phyloP scores from a whole-genome alignment of 37 sponge, comb jelly and placozoan species.

The Bolinopsis microptera region DNA sequence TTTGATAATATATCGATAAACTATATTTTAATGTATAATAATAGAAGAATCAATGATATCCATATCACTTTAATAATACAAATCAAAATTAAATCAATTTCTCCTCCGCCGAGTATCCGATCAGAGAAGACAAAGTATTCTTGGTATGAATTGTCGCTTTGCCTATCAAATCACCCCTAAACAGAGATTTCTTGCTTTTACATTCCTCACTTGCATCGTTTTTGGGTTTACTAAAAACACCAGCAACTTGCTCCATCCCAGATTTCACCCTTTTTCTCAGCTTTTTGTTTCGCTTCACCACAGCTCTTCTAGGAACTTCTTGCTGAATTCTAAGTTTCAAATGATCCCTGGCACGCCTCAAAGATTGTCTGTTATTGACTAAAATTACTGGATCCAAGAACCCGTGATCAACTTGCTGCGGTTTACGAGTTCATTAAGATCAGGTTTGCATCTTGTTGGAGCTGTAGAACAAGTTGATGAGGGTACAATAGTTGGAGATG shows the following conservation, averaged over 20 bases:
- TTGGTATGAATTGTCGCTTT: not conserved
- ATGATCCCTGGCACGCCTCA: conserved; percentile 14
- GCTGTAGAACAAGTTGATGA: too few relatives aligned
- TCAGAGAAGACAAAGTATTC: not conserved
- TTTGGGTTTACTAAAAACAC: not conserved
- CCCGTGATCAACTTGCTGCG: not conserved
- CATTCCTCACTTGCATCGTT: not conserved
- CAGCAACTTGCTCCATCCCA: not conserved
- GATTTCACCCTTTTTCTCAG: not conserved
- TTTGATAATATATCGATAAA: too few relatives aligned
- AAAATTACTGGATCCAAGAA: not conserved
- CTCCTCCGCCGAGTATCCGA: not conserved
- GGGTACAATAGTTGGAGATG: too few relatives aligned
- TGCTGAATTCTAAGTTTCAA: not conserved
- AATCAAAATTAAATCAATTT: not conserved
- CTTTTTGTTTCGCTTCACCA: not conserved
- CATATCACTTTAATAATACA: not conserved
- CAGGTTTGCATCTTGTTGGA: too few relatives aligned
- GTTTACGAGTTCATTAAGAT: not conserved
- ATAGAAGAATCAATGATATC: too few relatives aligned
- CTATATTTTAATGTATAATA: too few relatives aligned
- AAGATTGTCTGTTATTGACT: not conserved
- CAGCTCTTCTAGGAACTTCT: not conserved
- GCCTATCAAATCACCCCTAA: not conserved
- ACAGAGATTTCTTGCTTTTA: not conserved